Base-by-base conservation (phyloP, 2,888 invertebrate genomes). In the Corythucha ciliata region DNA sequence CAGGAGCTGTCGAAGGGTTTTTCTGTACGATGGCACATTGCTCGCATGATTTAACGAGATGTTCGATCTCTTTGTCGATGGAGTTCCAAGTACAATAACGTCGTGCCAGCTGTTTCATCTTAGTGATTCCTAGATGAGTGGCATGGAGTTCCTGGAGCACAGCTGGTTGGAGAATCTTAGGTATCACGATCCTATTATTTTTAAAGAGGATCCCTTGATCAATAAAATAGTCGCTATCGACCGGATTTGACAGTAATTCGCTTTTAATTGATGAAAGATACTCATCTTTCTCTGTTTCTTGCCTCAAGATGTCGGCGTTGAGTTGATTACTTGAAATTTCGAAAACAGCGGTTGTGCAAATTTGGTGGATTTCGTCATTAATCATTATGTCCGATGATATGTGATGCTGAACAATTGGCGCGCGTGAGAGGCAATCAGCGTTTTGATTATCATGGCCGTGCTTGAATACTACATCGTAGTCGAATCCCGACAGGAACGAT, bases 51-150 rank as follows among this genome's bases (percentile, higher is more conserved):
- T 53, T 48, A 6, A 61, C 59, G 10, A 62, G 25, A 12, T 39
- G 10, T 49, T 63, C 62, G 37, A 63, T 61, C 44, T 62, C 60
- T 21, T 44, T 40, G 47, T 64, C 62, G 4, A 62, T 54, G 21
- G 57, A 52, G 21, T 57, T 58, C 63, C 62, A 64, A 53, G 58
- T 61, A n/a, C 62, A 57, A 52, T 62, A 62, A 1, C 58, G 56
- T 10, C 63, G 48, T 21, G 62, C 62, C 7, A 63, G 33, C 20
- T 54, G 44, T 42, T 64, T 64, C 59, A 62, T 63, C 24, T 60
- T 61, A 6, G 58, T 54, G 6, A 63, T 58, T 1, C 64, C 63
- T 8, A 60, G 39, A 49, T 63, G 60, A 1, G 60, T 60, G 12
- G 54, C 42, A 47, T 63, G 62, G 7, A 64, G 50, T 52, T 63